phyloP scores from a whole-genome alignment of 2,888 invertebrate genomes.

The Tiphia femorata region DNA sequence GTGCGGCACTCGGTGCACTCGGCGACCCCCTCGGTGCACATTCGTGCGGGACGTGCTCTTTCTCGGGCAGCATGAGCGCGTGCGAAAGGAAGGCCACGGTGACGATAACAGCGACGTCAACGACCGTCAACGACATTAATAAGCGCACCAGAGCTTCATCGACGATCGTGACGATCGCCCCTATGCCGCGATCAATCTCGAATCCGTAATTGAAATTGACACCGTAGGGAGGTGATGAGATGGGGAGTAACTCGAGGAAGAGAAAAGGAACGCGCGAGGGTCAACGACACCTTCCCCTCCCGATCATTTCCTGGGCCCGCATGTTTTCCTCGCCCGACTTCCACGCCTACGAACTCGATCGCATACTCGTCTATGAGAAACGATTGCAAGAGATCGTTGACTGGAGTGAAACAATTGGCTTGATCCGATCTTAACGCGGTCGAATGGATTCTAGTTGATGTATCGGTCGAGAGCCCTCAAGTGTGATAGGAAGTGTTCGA shows the following conservation, averaged over 20 bases:
- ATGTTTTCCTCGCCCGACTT: slow-evolving; percentile 4
- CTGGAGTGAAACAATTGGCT: too few relatives aligned
- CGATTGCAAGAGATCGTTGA: slow-evolving; percentile 2
- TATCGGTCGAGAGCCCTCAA: too few relatives aligned
- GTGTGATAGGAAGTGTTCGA: too few relatives aligned
- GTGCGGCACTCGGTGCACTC: slow-evolving; percentile 10
- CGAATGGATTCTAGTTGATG: too few relatives aligned
- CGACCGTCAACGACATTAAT: slow-evolving; percentile 2
- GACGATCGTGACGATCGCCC: slow-evolving; percentile 31
- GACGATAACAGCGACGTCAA: background rate
- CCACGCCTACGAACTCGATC: background rate
- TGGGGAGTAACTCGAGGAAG: slow-evolving; percentile 7
- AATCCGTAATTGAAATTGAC: slow-evolving; percentile 43
- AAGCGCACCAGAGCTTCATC: slow-evolving; percentile 17
- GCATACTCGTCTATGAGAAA: background rate
- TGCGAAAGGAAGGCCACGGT: too few relatives aligned
- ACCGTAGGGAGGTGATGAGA: too few relatives aligned
- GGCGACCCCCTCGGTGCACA: background rate
- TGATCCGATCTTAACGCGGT: too few relatives aligned
- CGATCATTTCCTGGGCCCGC: slow-evolving; percentile 18
- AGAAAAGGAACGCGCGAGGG: slow-evolving; percentile 12
- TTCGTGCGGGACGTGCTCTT: too few relatives aligned
- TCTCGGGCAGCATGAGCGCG: too few relatives aligned
- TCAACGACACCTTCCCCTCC: slow-evolving; percentile 5
- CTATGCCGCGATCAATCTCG: slow-evolving; percentile 41